Evolutionary conservation across 2,113 vertebrate species (phyloP), one percentile per base, ranked within the genome.

Genomic region (Mystacornis crossleyi): DNA sequence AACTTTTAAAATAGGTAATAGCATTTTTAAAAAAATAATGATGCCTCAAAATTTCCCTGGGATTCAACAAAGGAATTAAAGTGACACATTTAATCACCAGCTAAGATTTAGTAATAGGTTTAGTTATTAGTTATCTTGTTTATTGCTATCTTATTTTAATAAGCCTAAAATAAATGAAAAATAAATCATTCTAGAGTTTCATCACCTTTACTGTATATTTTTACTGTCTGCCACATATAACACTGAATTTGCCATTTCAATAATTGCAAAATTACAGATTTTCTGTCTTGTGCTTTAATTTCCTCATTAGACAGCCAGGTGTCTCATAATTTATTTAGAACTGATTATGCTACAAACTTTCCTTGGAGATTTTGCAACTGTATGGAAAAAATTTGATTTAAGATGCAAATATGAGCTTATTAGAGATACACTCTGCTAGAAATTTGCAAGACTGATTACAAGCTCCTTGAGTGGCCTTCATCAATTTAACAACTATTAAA

Each of bases 371-470:
- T 94, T 92, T 91, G 13, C 48, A 94, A 65, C 61, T 87, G 10
- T 71, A 57, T 14, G 34, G 47, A n/a, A 86, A 92, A 95, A 74
- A 55, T 0, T 28, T 73, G 10, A 71, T 89, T 84, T 89, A 81
- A 19, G 43, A 89, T 86, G 26, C 40, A 84, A 78, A 85, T 67
- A 55, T 89, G 83, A 61, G 48, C 5, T 84, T 91, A 67, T 86
- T 79, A 94, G 58, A 31, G 16, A 45, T 88, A 42, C 12, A 77
- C 2, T 70, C 54, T 86, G 33, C 45, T 77, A 82, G 64, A 86
- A 89, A 81, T 69, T 67, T 95, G 53, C 36, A 89, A 79, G 73
- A 87, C 77, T 87, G 81, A 95, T 96, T 93, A 29, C 57, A 89
- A 86, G 25, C 25, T 88, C 58, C 67, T 96, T 95, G 31, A 93